Evolutionary conservation across 2,113 vertebrate genomes (phyloP).

Genomic region (Phalacrocorax pelagicus): DNA sequence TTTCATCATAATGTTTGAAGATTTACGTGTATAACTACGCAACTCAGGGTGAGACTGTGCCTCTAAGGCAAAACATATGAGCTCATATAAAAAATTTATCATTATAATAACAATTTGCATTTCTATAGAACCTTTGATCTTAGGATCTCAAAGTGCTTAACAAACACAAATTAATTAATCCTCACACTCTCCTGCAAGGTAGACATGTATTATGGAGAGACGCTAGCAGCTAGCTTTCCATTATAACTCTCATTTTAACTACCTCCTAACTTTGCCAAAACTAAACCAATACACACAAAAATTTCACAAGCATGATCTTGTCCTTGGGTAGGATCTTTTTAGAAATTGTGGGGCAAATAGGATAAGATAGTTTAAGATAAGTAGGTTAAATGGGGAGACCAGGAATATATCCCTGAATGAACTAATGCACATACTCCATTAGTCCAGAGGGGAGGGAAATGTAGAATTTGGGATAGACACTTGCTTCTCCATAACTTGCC

Average conservation of each 20-base stretch:
- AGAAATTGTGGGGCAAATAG: slow-evolving; percentile 45
- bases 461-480: slow-evolving; percentile 6
- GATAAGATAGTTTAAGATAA: slow-evolving; percentile 60
- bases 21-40: slow-evolving; percentile 50
- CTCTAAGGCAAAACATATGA: slow-evolving; percentile 60
- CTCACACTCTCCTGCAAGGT: slow-evolving; percentile 51
- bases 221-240: slow-evolving; percentile 63
- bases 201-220: slow-evolving; percentile 53
- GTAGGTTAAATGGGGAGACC: slow-evolving; percentile 56
- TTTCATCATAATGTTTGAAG: slow-evolving; percentile 30
- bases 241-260: slow-evolving; percentile 55
- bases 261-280: slow-evolving; percentile 53
- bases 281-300: slow-evolving; percentile 57
- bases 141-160: slow-evolving; percentile 49
- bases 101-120: slow-evolving; percentile 67
- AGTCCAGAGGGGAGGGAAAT: slow-evolving; percentile 22
- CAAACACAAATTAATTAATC: slow-evolving; percentile 62
- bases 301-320: slow-evolving; percentile 62
- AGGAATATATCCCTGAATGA: slow-evolving; percentile 37
- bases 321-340: slow-evolving; percentile 40
- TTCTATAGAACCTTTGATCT: slow-evolving; percentile 66
- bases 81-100: slow-evolving; percentile 61
- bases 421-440: not conserved
- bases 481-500: not conserved
- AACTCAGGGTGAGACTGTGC: slow-evolving; percentile 49